These are phyloP conservation scores for Caerostris extrusa DNA, from an alignment of 1,140 invertebrate genomes.

Conservation along the genomic window DNA sequence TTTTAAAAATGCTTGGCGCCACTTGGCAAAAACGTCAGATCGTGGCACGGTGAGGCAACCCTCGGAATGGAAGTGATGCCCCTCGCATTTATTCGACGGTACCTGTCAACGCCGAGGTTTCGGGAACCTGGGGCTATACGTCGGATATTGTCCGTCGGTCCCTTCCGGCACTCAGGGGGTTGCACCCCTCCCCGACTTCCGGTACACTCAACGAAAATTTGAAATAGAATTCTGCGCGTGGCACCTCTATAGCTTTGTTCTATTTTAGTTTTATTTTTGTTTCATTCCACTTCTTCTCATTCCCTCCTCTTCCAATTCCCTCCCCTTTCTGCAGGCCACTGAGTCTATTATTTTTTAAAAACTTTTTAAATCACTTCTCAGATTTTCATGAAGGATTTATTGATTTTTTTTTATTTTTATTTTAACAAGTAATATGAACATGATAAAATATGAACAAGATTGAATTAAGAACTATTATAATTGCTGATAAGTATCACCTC, in stretches of 20 bases:
- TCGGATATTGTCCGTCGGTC: conserved; percentile 56
- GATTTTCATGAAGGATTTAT: too few relatives aligned
- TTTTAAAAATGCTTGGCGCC: conserved; percentile 15
- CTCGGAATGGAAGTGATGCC: conserved; percentile 35
- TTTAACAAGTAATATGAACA: too few relatives aligned
- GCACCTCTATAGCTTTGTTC: conserved; percentile 48
- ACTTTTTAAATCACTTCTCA: not conserved
- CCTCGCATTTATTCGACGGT: conserved; percentile 44
- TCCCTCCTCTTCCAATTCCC: too few relatives aligned
- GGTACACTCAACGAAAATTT: conserved; percentile 23
- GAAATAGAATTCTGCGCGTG: conserved; percentile 54
- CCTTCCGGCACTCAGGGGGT: conserved; percentile 24
- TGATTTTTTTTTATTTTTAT: too few relatives aligned
- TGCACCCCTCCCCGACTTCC: conserved; percentile 8
- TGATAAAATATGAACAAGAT: too few relatives aligned
- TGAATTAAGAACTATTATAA: too few relatives aligned
- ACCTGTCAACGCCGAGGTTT: conserved; percentile 45
- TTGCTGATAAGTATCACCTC: too few relatives aligned
- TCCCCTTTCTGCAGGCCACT: conserved; percentile 20
- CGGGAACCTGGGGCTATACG: conserved; percentile 51
- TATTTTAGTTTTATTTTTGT: conserved; percentile 36
- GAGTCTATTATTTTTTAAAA: conserved; percentile 40
- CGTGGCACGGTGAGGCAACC: not conserved
- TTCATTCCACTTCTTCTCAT: conserved; percentile 5
- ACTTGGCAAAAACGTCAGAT: not conserved